phyloP scores from a whole-genome alignment of 2,113 vertebrate genomes.

The Cnemophilus loriae region DNA sequence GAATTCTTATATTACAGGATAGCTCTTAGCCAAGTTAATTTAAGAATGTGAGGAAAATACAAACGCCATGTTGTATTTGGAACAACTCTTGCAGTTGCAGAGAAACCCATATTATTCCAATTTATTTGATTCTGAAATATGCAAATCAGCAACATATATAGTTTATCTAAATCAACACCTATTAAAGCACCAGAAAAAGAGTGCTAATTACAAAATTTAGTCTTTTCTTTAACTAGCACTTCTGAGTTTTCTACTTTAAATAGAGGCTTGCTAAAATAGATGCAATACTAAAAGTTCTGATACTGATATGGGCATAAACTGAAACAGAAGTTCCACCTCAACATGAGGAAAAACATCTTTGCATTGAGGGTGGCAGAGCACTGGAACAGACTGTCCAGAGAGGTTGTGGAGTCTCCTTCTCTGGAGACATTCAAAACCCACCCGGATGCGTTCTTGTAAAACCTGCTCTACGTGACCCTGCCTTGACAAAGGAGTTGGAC shows the following conservation, averaged over 20 bases:
- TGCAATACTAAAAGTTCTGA: background rate
- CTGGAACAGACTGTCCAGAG: background rate
- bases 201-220: background rate
- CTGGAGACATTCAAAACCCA: background rate
- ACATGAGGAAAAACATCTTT: background rate
- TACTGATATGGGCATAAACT: background rate
- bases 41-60: background rate
- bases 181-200: background rate
- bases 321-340: background rate
- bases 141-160: background rate
- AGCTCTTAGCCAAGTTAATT: background rate
- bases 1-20: background rate
- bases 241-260: background rate
- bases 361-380: background rate
- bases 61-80: background rate
- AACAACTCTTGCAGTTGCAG: background rate
- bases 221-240: background rate
- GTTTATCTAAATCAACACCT: background rate
- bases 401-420: background rate
- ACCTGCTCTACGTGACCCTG: background rate
- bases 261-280: background rate
- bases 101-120: background rate
- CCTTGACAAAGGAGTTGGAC: background rate
- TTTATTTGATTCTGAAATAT: background rate
- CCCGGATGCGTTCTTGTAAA: background rate